A percentile compares a stretch with the other conserved stretches of the same genome.
These are phyloP conservation scores for Agonopterix arenella DNA, from an alignment of 2,888 invertebrate genomes.

Conservation along the genomic window DNA sequence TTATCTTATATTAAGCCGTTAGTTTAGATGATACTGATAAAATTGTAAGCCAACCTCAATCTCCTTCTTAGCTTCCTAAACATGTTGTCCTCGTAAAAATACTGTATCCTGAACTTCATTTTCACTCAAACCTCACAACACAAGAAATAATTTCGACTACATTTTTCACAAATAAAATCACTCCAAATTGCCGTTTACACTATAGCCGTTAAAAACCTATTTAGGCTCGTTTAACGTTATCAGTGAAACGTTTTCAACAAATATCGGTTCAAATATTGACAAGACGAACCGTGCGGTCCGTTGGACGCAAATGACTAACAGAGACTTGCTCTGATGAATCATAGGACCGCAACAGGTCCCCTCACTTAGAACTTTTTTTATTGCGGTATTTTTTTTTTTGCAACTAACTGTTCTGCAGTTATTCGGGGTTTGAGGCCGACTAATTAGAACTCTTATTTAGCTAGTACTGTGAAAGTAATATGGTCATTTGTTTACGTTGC, in stretches of 20 bases:
- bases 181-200: background rate
- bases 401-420: slow-evolving; percentile 42
- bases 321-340: slow-evolving; percentile 44
- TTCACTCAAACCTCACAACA: slow-evolving; percentile 11
- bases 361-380: slow-evolving; percentile 51
- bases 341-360: slow-evolving; percentile 47
- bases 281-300: slow-evolving; percentile 40
- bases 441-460: slow-evolving; percentile 36
- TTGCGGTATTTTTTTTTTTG: slow-evolving; percentile 57
- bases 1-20: no score
- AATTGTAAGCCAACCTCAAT: slow-evolving; percentile 28
- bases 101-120: slow-evolving; percentile 44
- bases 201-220: slow-evolving; percentile 14
- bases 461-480: slow-evolving; percentile 7
- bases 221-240: slow-evolving; percentile 13
- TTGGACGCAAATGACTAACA: slow-evolving; percentile 45
- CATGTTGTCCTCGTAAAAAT: slow-evolving; percentile 28
- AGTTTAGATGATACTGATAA: background rate
- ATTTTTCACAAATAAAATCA: background rate
- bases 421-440: slow-evolving; percentile 27
- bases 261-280: slow-evolving; percentile 60
- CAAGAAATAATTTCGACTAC: slow-evolving; percentile 8
- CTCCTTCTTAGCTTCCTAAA: slow-evolving; percentile 34
- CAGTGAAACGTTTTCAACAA: slow-evolving; percentile 29
- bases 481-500: background rate